These are phyloP conservation scores for Psittacula cyanocephala DNA, from an alignment of 2,113 vertebrate species.

Conservation along the genomic window DNA sequence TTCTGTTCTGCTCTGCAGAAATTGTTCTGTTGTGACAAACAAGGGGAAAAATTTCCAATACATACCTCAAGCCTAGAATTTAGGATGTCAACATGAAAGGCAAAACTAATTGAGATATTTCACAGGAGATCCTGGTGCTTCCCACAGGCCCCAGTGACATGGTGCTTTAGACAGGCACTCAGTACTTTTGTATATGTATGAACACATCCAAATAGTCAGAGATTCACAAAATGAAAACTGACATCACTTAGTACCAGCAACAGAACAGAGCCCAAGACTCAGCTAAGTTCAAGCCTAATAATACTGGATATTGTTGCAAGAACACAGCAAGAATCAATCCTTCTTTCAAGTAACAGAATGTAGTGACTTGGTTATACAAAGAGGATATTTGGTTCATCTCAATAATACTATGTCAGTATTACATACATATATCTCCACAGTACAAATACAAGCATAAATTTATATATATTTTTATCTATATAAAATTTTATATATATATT, in stretches of 20 bases:
- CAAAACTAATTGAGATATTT: constrained; percentile 50
- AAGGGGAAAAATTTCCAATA: neutral
- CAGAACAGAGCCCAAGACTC: neutral
- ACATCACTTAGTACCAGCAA: neutral
- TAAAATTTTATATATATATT: too few relatives aligned
- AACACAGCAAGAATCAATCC: neutral
- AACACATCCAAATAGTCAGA: neutral
- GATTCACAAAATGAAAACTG: constrained; percentile 4
- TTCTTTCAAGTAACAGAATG: neutral
- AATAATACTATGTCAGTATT: neutral
- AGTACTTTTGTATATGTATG: neutral
- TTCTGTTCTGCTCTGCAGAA: too few relatives aligned
- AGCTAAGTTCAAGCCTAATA: neutral
- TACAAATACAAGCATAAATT: neutral
- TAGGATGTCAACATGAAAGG: constrained; percentile 35
- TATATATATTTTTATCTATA: too few relatives aligned
- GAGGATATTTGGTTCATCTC: neutral
- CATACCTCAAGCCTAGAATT: constrained; percentile 14
- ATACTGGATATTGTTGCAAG: neutral
- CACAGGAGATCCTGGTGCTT: neutral
- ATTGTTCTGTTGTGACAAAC: too few relatives aligned
- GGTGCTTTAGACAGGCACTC: constrained; percentile 19
- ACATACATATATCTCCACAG: neutral
- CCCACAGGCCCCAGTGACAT: constrained; percentile 20
- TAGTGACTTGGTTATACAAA: neutral